Evolutionary conservation across 2,888 invertebrate genomes (phyloP), one percentile per base, ranked within the genome.

Genomic region (Nomada goodeniana): DNA sequence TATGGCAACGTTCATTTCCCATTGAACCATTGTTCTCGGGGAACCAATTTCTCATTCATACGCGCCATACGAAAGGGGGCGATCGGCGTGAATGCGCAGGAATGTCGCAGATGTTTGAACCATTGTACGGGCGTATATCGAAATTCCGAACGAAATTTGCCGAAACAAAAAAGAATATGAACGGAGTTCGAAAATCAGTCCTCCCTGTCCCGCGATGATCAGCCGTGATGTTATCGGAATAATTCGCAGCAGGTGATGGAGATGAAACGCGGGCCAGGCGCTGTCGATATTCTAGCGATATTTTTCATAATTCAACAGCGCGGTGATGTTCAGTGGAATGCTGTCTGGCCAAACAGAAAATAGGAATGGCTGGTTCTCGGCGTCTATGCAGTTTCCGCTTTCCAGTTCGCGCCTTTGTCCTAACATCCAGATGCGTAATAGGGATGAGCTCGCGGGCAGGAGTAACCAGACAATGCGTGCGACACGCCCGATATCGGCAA

Each of bases 391-490:
- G 84, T 78, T 82, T 75, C 83, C 71, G 77, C 82, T 84, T 84
- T 84, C 80, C 77, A 78, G 84, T 79, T 82, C 82, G 78, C 78
- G 80, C 78, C 76, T 84, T 86, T 86, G 86, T 83, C 78, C 85
- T 75, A 84, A 83, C 85, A 85, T 83, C 76, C 7, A 80, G 84
- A 84, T 84, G 86, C 80, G 86, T 87, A 86, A 86, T 83, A 83
- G 87, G 36, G 82, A 82, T 77, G 85, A 86, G 83, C 67, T 80
- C 76, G 79, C 81, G 65, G 67, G 20, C 76, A 72, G 71, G 52
- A 67, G 74, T 68, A 52, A 70, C 53, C 78, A 86, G 81, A 86
- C 87, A 86, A 87, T 87, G 77, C 86, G 76, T 73, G 64, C 65
- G 81, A 81, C 85, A 83, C 81, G 82, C 85, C 82, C 86, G 86